Evolutionary conservation across 2,888 invertebrate species (phyloP).

Genomic region (Chloromyia formosa): DNA sequence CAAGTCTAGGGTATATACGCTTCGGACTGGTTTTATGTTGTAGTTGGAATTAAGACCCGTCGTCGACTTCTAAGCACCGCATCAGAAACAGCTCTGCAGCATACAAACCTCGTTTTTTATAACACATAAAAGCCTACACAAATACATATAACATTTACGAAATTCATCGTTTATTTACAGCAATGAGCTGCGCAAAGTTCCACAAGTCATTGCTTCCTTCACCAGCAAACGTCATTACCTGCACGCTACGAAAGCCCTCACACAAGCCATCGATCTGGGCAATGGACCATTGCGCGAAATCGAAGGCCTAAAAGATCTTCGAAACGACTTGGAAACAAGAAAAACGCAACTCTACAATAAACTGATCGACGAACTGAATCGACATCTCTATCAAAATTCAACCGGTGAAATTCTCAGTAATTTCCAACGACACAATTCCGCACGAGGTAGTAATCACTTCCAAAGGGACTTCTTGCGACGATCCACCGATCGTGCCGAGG

Average conservation of each 20-base stretch:
- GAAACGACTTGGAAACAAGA: conserved; percentile 73
- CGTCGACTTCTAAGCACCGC: too few relatives aligned
- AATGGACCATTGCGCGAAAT: conserved; percentile 81
- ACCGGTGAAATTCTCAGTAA: conserved; percentile 65
- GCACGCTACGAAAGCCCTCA: conserved; percentile 83
- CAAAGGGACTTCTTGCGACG: conserved; percentile 69
- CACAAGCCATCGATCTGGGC: conserved; percentile 73
- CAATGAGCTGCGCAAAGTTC: conserved; percentile 79
- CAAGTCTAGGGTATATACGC: too few relatives aligned
- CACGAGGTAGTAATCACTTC: conserved; percentile 68
- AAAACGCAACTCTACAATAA: conserved; percentile 73
- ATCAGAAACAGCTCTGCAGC: too few relatives aligned
- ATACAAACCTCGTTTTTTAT: too few relatives aligned
- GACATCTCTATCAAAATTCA: conserved; percentile 75
- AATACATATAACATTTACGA: too few relatives aligned
- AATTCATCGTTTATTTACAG: conserved; percentile 62
- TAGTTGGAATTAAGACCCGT: too few relatives aligned
- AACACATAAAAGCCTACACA: too few relatives aligned
- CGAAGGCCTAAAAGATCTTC: conserved; percentile 83
- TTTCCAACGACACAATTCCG: conserved; percentile 71
- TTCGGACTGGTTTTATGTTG: too few relatives aligned
- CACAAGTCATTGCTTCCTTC: conserved; percentile 72
- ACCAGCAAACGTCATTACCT: conserved; percentile 81
- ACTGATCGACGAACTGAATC: conserved; percentile 75
- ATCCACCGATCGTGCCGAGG: conserved; percentile 68